Evolutionary conservation across 2,113 vertebrate species (phyloP), one percentile per base, ranked within the genome.

Genomic region (Hymenochirus boettgeri): DNA sequence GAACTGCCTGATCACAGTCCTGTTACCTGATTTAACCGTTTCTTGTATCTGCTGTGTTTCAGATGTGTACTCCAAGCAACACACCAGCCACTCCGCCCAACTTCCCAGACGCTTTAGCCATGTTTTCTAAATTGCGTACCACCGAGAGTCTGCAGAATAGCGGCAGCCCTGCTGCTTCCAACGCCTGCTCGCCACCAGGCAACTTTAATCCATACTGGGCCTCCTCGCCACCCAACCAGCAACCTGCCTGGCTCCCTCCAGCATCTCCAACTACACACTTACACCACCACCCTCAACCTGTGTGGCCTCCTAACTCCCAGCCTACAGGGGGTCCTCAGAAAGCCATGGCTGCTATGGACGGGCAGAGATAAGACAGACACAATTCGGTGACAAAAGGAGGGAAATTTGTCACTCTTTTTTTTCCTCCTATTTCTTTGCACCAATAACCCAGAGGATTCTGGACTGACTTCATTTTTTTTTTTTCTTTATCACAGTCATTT

Each of bases 31-130:
- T 35, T 35, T 35, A 35, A 35, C 33, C 15, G 4, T 35, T 9
- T 35, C 33, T 42, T 42, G 13, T 42, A 42, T 17, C 17, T 42
- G 39, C 26, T 67, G 12, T 46, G 7, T 58, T 2, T 0, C 85
- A 96, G 95, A 96, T 96, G 93, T 94, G 91, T 39, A 93, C 94
- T n/a, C 94, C 95, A 57, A 91, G 92, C 73, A 97, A 96, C 89
- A 95, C 95, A 0, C 95, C 95, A 0, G 95, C 95, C 76, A 96
- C 95, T 0, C 94, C 95, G 0, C 95, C 95, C 50, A 97, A 93
- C 87, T 98, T 98, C 82, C 95, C 95, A 0, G 95, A 97, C 1
- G 88, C 95, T 3, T 87, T 98, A 79, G 89, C 93, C 77, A 98
- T 97, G 95, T 98, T 98, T 87, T 95, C 94, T 77, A 93, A 94